phyloP scores from a whole-genome alignment of 2,797 vertebrate genomes.

The Chaunax sp. region DNA sequence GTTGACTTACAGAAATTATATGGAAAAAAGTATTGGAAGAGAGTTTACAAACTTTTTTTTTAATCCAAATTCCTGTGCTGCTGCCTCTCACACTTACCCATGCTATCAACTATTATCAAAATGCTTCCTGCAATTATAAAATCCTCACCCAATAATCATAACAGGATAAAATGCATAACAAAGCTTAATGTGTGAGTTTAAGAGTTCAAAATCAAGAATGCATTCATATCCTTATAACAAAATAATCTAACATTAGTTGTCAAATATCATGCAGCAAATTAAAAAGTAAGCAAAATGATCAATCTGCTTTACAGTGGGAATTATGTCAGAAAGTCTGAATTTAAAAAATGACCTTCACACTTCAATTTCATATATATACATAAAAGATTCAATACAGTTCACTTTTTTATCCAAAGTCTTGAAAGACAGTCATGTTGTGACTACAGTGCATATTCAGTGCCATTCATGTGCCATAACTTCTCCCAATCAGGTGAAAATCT shows the following conservation, averaged over 20 bases:
- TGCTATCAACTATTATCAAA: neutral
- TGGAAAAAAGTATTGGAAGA: neutral
- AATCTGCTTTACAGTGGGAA: slow-evolving; percentile 5
- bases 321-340: slow-evolving; percentile 8
- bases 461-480: slow-evolving; percentile 28
- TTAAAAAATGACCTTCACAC: slow-evolving; percentile 15
- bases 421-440: slow-evolving; percentile 6
- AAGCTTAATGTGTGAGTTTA: neutral
- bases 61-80: neutral
- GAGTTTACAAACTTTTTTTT: slow-evolving; percentile 11
- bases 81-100: neutral
- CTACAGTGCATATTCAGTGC: neutral
- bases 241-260: neutral
- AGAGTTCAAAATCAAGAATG: neutral
- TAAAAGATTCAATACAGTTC: neutral
- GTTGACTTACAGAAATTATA: neutral
- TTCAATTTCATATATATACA: neutral
- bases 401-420: slow-evolving; percentile 31
- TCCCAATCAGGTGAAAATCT: slow-evolving; percentile 62
- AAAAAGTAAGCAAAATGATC: neutral
- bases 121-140: neutral
- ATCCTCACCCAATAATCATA: neutral
- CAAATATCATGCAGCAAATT: slow-evolving; percentile 13
- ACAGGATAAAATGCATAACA: neutral
- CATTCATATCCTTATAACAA: neutral